These are phyloP conservation scores for Probosciger aterrimus DNA, from an alignment of 2,113 vertebrate species.

Conservation along the genomic window DNA sequence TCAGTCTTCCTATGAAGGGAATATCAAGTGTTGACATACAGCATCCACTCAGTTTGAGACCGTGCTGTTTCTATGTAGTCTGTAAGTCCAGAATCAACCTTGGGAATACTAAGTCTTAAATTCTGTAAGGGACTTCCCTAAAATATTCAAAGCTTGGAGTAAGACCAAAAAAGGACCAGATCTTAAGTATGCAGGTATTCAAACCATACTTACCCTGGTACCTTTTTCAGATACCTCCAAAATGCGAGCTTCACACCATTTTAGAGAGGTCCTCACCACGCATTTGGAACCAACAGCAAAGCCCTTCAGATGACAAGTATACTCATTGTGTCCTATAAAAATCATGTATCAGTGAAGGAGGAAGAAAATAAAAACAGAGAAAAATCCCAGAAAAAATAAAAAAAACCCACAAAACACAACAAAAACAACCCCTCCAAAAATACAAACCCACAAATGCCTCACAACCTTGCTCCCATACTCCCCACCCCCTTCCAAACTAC, in stretches of 20 bases:
- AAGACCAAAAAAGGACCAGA: neutral
- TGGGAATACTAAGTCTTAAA: neutral
- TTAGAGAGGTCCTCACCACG: constrained; percentile 72
- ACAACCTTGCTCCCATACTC: neutral
- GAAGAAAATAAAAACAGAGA: neutral
- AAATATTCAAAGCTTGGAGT: neutral
- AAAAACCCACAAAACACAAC: neutral
- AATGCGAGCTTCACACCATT: constrained; percentile 77
- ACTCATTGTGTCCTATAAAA: constrained; percentile 34
- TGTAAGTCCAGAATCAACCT: neutral
- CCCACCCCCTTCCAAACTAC: neutral
- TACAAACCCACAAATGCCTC: neutral
- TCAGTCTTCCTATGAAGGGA: neutral
- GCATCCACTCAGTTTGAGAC: neutral
- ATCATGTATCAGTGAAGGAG: neutral
- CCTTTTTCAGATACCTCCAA: constrained; percentile 74
- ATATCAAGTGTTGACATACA: neutral
- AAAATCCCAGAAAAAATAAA: neutral
- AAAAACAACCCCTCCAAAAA: neutral
- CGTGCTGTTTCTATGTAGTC: neutral
- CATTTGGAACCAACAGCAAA: constrained; percentile 75
- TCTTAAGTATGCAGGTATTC: neutral
- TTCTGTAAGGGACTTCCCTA: fast-evolving
- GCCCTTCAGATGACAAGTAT: constrained; percentile 50
- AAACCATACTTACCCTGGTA: constrained; percentile 67